A percentile compares a stretch with the other conserved stretches of the same genome.
Evolutionary conservation across 2,888 invertebrate genomes (phyloP).

Genomic region (Subacronicta megacephala): DNA sequence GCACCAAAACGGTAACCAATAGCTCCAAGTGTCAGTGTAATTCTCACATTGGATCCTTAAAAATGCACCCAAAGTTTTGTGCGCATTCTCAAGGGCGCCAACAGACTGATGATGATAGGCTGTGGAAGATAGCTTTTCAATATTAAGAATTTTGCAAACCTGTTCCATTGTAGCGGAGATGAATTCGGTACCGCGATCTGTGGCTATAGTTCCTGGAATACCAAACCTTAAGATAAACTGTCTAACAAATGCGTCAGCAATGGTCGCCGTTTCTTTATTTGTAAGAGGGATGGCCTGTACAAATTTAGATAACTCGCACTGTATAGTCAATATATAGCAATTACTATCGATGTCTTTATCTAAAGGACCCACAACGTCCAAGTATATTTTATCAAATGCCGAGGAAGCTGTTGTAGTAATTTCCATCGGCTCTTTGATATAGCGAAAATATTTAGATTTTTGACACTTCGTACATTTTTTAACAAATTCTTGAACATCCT

Average conservation of each 20-base stretch:
- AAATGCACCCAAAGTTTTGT: conserved; percentile 29
- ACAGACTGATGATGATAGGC: conserved; percentile 18
- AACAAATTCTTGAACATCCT: conserved; percentile 18
- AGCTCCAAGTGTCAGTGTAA: conserved; percentile 22
- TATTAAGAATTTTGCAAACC: conserved; percentile 19
- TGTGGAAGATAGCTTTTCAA: conserved; percentile 14
- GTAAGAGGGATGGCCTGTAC: conserved; percentile 5
- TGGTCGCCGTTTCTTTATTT: conserved; percentile 20
- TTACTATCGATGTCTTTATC: conserved; percentile 8
- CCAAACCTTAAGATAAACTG: conserved; percentile 21
- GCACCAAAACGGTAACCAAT: conserved; percentile 40
- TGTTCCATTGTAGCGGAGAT: conserved; percentile 3
- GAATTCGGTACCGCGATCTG: conserved; percentile 23
- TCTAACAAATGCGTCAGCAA: conserved; percentile 22
- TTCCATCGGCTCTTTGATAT: conserved; percentile 15
- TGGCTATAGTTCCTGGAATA: conserved; percentile 11
- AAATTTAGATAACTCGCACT: conserved; percentile 21
- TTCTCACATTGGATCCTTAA: conserved; percentile 27
- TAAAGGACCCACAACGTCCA: conserved; percentile 25
- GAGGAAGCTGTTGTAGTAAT: conserved; percentile 15
- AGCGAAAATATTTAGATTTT: conserved; percentile 6
- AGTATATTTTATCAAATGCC: conserved; percentile 15
- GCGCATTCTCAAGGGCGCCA: conserved; percentile 32
- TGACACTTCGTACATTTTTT: conserved; percentile 22
- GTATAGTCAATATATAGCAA: conserved; percentile 16